These are phyloP conservation scores for Aphidius gifuensis DNA, from an alignment of 1,140 invertebrate genomes.

Conservation along the genomic window DNA sequence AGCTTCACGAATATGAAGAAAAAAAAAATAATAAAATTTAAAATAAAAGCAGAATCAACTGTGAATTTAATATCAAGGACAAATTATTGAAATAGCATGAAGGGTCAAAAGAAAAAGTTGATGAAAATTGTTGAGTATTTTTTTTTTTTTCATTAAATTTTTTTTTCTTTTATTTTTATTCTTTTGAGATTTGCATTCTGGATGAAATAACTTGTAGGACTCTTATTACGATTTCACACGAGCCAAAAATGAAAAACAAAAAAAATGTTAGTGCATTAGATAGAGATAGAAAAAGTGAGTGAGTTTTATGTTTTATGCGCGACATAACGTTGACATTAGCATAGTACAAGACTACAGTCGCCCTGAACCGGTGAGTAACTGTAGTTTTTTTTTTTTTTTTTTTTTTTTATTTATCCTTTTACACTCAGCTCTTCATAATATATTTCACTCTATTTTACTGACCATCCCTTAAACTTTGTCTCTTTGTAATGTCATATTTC, in stretches of 20 bases:
- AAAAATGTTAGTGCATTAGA: conserved; percentile 19
- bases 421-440: conserved; percentile 1
- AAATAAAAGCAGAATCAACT: no score
- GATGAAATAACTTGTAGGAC: conserved; percentile 31
- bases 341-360: conserved; percentile 47
- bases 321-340: conserved; percentile 47
- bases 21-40: no score
- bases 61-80: no score
- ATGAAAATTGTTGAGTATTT: no score
- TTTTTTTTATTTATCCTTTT: conserved; percentile 17
- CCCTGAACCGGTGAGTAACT: conserved; percentile 30
- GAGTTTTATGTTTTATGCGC: conserved; percentile 49
- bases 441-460: conserved; percentile 2
- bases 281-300: conserved; percentile 27
- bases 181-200: conserved; percentile 38
- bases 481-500: no score
- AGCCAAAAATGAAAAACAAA: conserved; percentile 12
- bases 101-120: no score
- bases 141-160: no score
- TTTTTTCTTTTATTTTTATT: no score
- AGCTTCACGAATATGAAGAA: no score
- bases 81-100: no score
- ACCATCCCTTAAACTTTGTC: not conserved
- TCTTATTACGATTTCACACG: conserved; percentile 32
- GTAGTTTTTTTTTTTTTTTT: conserved; percentile 29